Evolutionary conservation across 2,888 invertebrate genomes (phyloP).

Genomic region (Sylvicola cinctus): DNA sequence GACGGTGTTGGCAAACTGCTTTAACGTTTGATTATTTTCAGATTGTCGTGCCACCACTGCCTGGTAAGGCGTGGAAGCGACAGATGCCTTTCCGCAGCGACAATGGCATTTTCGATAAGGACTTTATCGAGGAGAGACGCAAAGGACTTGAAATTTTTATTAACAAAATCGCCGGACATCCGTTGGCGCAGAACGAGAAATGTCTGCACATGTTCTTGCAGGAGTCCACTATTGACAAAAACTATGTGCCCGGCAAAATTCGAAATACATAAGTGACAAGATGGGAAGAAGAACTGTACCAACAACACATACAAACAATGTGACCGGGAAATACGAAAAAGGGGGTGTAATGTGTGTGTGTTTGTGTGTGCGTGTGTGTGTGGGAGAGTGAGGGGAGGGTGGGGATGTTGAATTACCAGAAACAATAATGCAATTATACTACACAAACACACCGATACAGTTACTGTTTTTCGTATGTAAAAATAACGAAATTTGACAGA

Average conservation of each 20-base stretch:
- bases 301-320: too few species aligned
- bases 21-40: too few species aligned
- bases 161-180: slow-evolving; percentile 98
- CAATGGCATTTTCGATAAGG: slow-evolving; percentile 98
- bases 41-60: slow-evolving; percentile 97
- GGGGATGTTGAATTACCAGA: slow-evolving; percentile 1
- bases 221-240: slow-evolving; percentile 93
- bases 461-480: too few species aligned
- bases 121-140: slow-evolving; percentile 96
- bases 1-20: too few species aligned
- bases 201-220: slow-evolving; percentile 99
- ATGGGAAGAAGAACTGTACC: background rate
- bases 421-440: background rate
- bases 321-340: too few species aligned
- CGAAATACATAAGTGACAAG: slow-evolving; percentile 58
- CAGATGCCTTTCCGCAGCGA: slow-evolving; percentile 97
- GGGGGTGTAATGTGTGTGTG: background rate
- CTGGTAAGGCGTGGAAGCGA: slow-evolving; percentile 95
- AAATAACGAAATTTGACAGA: too few species aligned
- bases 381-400: too few species aligned
- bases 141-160: slow-evolving; percentile 96
- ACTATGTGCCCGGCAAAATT: slow-evolving; percentile 99
- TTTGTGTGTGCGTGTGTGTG: background rate
- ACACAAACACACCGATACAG: too few species aligned
- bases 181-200: slow-evolving; percentile 93